Conservation (phyloP, 1,140 invertebrate genomes). For the Dendroctonus valens region DNA sequence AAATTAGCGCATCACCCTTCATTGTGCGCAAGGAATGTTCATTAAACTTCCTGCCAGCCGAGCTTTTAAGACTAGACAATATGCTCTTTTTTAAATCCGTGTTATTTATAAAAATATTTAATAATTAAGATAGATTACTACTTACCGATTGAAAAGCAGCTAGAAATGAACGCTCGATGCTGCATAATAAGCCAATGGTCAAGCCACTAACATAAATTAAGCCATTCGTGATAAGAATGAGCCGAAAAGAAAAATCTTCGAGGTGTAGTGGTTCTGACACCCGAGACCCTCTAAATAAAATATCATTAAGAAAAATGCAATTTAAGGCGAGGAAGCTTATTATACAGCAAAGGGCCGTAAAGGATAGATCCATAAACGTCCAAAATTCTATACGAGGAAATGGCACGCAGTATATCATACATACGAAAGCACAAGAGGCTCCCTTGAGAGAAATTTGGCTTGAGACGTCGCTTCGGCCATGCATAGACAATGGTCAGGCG, state of each 20-base stretch:
- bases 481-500: constrained; percentile 45
- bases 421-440: constrained; percentile 44
- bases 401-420: constrained; percentile 47
- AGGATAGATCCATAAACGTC: constrained; percentile 42
- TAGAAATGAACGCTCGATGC: too few relatives aligned
- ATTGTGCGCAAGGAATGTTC: constrained; percentile 37
- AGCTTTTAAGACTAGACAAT: constrained; percentile 22
- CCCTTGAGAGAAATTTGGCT: constrained; percentile 44
- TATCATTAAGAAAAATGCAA: constrained; percentile 31
- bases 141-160: not conserved
- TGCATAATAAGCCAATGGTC: too few relatives aligned
- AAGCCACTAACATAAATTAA: too few relatives aligned
- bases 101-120: constrained; percentile 19
- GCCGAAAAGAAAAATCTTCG: too few relatives aligned
- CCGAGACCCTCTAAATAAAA: constrained; percentile 5
- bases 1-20: constrained; percentile 45
- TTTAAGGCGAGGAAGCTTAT: constrained; percentile 27
- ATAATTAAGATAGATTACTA: constrained; percentile 22
- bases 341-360: constrained; percentile 28
- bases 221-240: too few relatives aligned
- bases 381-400: constrained; percentile 46
- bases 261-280: too few relatives aligned
- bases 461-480: constrained; percentile 45
- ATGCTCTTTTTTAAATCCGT: constrained; percentile 10
- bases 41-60: constrained; percentile 32